phyloP scores from a whole-genome alignment of 1,140 invertebrate species.

The Bombus balteatus region DNA sequence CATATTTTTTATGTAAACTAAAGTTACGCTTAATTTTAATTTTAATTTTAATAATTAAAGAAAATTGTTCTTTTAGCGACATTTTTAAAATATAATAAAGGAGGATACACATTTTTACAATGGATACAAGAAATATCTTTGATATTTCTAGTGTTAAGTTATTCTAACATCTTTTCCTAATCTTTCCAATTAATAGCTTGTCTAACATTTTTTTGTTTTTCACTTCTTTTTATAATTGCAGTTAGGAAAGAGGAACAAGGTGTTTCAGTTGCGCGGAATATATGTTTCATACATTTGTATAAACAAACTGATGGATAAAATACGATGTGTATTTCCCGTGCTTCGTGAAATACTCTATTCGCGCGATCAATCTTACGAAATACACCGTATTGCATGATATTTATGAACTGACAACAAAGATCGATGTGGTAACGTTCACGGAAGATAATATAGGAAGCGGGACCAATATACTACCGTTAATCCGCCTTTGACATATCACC shows the following conservation, averaged over 20 bases:
- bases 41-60: too few species aligned
- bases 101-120: too few species aligned
- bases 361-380: constrained; percentile 51
- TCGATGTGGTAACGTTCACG: constrained; percentile 35
- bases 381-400: constrained; percentile 32
- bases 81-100: too few species aligned
- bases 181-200: background rate
- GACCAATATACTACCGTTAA: constrained; percentile 31
- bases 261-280: background rate
- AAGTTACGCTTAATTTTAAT: too few species aligned
- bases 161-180: too few species aligned
- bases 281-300: background rate
- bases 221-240: background rate
- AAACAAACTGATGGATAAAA: background rate
- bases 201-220: background rate
- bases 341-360: background rate
- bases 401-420: constrained; percentile 65
- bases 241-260: background rate
- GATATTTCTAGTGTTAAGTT: too few species aligned
- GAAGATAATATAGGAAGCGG: constrained; percentile 8
- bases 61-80: too few species aligned
- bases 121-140: too few species aligned
- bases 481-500: constrained; percentile 35
- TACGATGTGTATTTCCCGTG: too few species aligned
- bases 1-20: too few species aligned